These are phyloP conservation scores for Eudemis profundana DNA, from an alignment of 2,888 invertebrate genomes.

Conservation along the genomic window DNA sequence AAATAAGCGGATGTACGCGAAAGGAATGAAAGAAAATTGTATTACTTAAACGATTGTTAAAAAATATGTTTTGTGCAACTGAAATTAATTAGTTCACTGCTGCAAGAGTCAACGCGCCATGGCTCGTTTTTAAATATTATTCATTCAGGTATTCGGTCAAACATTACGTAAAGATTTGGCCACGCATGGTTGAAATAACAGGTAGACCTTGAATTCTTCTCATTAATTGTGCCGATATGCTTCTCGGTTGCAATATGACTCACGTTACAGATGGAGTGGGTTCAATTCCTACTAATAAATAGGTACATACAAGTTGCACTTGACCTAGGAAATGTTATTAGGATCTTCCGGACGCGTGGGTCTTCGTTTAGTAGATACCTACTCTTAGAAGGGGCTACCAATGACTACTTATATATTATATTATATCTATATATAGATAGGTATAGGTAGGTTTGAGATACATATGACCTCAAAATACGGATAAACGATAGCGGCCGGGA, in stretches of 20 bases:
- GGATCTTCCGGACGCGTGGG: conserved; percentile 24
- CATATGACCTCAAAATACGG: background rate
- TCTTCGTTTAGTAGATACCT: conserved; percentile 15
- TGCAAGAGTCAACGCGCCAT: background rate
- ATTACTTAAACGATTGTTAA: background rate
- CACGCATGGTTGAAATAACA: conserved; percentile 44
- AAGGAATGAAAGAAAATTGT: background rate
- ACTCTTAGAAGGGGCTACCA: conserved; percentile 14
- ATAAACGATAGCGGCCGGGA: too few relatives aligned
- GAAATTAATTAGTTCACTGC: conserved; percentile 31
- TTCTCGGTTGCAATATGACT: conserved; percentile 35
- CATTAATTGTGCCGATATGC: conserved; percentile 43
- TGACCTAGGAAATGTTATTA: conserved; percentile 33
- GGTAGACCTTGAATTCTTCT: conserved; percentile 48
- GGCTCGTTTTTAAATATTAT: conserved; percentile 19
- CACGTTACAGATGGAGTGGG: conserved; percentile 3
- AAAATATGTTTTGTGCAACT: conserved; percentile 15
- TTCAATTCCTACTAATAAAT: conserved; percentile 17
- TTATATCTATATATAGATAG: background rate
- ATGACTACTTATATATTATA: conserved; percentile 5
- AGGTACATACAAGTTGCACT: conserved; percentile 28
- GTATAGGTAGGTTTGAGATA: background rate
- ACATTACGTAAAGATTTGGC: conserved; percentile 50
- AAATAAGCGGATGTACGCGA: conserved; percentile 21
- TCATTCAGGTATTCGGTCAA: conserved; percentile 30